phyloP scores from a whole-genome alignment of 2,797 vertebrate genomes.

The Molossus alvarezi region DNA sequence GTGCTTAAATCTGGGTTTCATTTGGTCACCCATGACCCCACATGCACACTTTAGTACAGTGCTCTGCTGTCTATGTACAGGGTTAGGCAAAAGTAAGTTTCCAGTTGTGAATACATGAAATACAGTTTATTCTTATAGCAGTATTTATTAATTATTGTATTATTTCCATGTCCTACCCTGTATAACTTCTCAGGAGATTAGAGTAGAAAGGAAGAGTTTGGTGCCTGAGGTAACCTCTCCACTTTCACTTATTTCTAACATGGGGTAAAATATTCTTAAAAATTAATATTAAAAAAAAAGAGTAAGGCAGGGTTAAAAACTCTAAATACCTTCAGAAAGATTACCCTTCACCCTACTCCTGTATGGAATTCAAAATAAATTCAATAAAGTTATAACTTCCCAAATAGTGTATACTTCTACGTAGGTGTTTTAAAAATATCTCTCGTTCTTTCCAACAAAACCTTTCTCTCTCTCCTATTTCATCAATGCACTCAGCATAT shows the following conservation, averaged over 20 bases:
- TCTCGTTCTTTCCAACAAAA: constrained; percentile 1
- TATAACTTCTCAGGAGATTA: background rate
- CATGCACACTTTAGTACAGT: background rate
- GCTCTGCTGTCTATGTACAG: background rate
- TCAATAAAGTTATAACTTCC: constrained; percentile 25
- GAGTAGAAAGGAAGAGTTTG: background rate
- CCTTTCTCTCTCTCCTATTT: background rate
- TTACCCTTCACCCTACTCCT: background rate
- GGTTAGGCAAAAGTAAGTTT: background rate
- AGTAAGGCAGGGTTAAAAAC: constrained; percentile 2
- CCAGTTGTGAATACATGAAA: background rate
- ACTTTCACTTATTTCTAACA: background rate
- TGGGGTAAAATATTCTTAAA: background rate
- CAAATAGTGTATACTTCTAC: background rate
- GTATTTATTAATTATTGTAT: background rate
- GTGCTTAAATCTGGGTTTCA: background rate
- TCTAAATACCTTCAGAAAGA: background rate
- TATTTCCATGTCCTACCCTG: background rate
- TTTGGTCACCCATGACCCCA: background rate
- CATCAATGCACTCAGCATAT: background rate
- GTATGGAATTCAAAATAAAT: background rate
- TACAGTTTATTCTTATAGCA: background rate
- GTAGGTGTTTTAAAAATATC: background rate
- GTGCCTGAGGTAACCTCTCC: background rate
- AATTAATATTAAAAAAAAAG: too few species aligned